These are phyloP conservation scores for Epinephelus moara DNA, from an alignment of 2,113 vertebrate genomes.

Conservation along the genomic window DNA sequence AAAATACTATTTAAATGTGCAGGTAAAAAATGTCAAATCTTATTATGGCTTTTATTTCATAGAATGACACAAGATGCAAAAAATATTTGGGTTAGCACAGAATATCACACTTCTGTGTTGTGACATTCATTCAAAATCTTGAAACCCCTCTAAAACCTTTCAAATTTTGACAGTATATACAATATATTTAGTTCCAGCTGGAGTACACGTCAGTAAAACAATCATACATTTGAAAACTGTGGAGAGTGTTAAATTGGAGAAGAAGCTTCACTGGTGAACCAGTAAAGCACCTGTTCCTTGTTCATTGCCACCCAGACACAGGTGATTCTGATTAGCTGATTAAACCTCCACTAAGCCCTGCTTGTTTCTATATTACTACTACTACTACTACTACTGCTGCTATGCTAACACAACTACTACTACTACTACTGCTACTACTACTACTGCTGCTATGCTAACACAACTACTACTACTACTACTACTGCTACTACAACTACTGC, in stretches of 20 bases:
- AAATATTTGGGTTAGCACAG: background rate
- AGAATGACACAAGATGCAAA: background rate
- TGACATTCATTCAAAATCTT: background rate
- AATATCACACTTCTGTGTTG: background rate
- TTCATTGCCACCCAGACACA: slow-evolving; percentile 88
- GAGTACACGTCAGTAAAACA: background rate
- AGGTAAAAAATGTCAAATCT: background rate
- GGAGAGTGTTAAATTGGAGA: background rate
- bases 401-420: no score
- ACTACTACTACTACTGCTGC: no score
- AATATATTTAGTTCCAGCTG: background rate
- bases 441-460: no score
- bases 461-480: no score
- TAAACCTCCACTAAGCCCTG: no score
- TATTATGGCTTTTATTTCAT: background rate
- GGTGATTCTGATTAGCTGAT: no score
- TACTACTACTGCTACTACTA: no score
- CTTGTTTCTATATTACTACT: no score
- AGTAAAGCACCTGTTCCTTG: slow-evolving; percentile 65
- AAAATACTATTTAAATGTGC: background rate
- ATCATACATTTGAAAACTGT: slow-evolving; percentile 14
- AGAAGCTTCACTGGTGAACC: slow-evolving; percentile 75
- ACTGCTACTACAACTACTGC: no score
- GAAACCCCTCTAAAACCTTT: background rate
- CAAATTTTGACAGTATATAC: background rate